These are phyloP conservation scores for Serripes groenlandicus DNA, from an alignment of 2,888 invertebrate genomes.

Conservation along the genomic window DNA sequence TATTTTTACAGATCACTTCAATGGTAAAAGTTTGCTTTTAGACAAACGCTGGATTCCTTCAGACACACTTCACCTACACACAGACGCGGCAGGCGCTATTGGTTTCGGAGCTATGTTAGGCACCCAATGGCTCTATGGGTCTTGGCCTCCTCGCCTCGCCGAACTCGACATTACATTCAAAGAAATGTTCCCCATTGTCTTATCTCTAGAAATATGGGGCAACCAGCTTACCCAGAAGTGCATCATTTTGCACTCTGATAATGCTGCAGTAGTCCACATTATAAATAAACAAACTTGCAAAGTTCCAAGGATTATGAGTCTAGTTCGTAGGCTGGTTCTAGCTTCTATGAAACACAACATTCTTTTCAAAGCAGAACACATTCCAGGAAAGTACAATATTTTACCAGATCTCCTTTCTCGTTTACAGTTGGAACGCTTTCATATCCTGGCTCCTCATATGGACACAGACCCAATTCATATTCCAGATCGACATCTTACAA, in stretches of 20 bases:
- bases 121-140: slow-evolving; percentile 44
- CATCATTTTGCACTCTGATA: slow-evolving; percentile 53
- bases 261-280: slow-evolving; percentile 52
- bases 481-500: slow-evolving; percentile 16
- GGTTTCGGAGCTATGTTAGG: slow-evolving; percentile 57
- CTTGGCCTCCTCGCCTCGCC: slow-evolving; percentile 24
- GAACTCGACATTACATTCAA: slow-evolving; percentile 28
- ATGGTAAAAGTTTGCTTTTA: slow-evolving; percentile 43
- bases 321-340: slow-evolving; percentile 38
- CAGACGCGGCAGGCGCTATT: slow-evolving; percentile 41
- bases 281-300: slow-evolving; percentile 57
- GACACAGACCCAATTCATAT: slow-evolving; percentile 31
- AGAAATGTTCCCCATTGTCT: slow-evolving; percentile 43
- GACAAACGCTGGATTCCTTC: slow-evolving; percentile 26
- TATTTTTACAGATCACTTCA: slow-evolving; percentile 50
- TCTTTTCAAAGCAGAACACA: slow-evolving; percentile 37
- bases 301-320: slow-evolving; percentile 50
- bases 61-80: slow-evolving; percentile 21
- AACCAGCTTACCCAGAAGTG: slow-evolving; percentile 22
- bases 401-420: slow-evolving; percentile 57
- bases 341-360: slow-evolving; percentile 45
- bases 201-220: slow-evolving; percentile 60
- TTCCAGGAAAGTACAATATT: slow-evolving; percentile 44
- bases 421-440: slow-evolving; percentile 55
- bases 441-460: slow-evolving; percentile 34